Conservation (phyloP, 2,113 vertebrate species). For the Anthoscopus minutus region DNA sequence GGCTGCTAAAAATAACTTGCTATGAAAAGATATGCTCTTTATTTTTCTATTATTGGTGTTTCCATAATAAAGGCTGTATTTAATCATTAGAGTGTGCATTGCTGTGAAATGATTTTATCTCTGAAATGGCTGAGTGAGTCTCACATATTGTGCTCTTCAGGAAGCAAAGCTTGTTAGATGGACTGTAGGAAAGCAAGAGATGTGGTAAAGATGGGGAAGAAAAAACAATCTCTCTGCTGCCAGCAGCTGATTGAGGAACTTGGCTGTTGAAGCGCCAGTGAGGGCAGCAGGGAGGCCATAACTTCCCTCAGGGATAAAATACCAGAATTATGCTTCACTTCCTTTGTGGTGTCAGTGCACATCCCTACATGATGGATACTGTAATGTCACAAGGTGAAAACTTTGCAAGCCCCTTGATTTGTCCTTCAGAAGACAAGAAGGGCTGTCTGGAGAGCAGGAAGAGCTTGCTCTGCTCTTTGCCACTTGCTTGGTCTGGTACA, state of each 20-base stretch:
- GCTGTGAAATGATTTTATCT: not conserved
- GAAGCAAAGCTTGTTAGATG: not conserved
- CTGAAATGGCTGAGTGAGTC: not conserved
- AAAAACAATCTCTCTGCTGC: not conserved
- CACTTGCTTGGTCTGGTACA: not conserved
- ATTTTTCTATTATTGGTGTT: constrained; percentile 22
- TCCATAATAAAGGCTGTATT: constrained; percentile 27
- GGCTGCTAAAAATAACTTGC: not conserved
- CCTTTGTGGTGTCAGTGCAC: not conserved
- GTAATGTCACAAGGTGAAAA: not conserved
- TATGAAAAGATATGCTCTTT: not conserved
- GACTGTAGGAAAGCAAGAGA: not conserved
- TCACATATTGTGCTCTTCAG: not conserved
- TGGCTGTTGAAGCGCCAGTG: not conserved
- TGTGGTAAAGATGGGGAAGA: not conserved
- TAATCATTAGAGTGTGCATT: not conserved
- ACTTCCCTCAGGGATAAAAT: not conserved
- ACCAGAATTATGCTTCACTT: not conserved
- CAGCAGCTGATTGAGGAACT: not conserved
- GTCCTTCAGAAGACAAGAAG: not conserved
- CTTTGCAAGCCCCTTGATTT: not conserved
- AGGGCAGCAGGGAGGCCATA: not conserved
- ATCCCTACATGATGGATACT: not conserved
- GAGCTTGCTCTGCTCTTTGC: not conserved
- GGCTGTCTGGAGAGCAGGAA: not conserved